Base-by-base conservation (phyloP, 2,888 invertebrate species). In the Thymelicus acteon region DNA sequence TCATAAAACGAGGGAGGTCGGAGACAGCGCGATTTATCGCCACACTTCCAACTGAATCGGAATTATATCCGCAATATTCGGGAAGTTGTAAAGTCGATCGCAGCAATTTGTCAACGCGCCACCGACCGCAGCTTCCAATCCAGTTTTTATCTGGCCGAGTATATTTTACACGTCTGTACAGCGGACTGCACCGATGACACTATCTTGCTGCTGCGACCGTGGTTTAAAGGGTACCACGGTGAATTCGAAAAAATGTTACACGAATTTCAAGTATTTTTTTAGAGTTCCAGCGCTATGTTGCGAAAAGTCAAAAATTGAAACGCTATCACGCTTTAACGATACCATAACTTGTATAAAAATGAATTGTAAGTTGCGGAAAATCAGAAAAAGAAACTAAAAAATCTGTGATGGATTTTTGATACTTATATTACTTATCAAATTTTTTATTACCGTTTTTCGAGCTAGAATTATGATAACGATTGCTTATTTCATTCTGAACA, bases 41-140 rank as follows among this genome's bases (percentile, higher is more conserved):
- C 72, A 74, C 75, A 79, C 80, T 79, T 79, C 77, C 76, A 76
- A 78, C 75, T 75, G 78, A 79, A 80, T 81, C 78, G 74, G 75
- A 80, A 68, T 68, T 52, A 68, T 77, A 76, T 77, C 75, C 75
- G 74, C 77, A 76, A 78, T 77, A 76, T 79, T 68, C 76, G 76
- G 79, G 77, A 78, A 80, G 81, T 77, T 82, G 82, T 81, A 80
- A 83, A 82, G 78, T 83, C 81, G 84, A 85, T 84, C 81, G 81
- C 74, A 12, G 67, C 72, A 69, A 84, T 85, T 83, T 82, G 83
- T 86, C 85, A 81, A 75, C 80, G 79, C 77, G 74, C 72, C 76
- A 68, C 69, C 75, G 60, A 62, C 76, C 76, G 67, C 77, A 73
- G 77, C 80, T 82, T 80, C 79, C 79, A 80, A 81, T 82, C 75